Conservation (phyloP, 2,797 vertebrate genomes). For the Eleutherodactylus coqui region DNA sequence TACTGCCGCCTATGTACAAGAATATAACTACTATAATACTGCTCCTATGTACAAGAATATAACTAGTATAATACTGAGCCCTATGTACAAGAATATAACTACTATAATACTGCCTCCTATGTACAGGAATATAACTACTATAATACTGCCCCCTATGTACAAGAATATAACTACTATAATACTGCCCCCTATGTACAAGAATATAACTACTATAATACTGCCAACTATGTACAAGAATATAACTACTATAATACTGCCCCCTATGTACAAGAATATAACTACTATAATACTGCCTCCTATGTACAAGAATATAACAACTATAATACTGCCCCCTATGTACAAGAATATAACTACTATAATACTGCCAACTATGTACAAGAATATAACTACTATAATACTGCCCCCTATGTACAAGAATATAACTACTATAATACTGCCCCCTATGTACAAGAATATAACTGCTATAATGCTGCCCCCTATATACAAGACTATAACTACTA, state of each 20-base stretch:
- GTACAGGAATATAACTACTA: not conserved
- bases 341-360: too few species aligned
- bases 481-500: not conserved
- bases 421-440: not conserved
- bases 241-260: not conserved
- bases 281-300: not conserved
- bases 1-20: constrained; percentile 1
- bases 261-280: not conserved
- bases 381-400: not conserved
- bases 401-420: not conserved
- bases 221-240: not conserved
- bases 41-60: not conserved
- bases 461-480: not conserved
- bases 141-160: not conserved
- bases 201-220: constrained; percentile 5
- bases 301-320: not conserved
- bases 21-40: constrained; percentile 14
- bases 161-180: not conserved
- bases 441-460: not conserved
- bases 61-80: not conserved
- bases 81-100: not conserved
- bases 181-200: not conserved
- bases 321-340: too few species aligned
- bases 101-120: constrained; percentile 17
- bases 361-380: not conserved